Evolutionary conservation across 2,113 vertebrate species (phyloP), one percentile per base, ranked within the genome.

Genomic region (Sporophila hypoxantha): DNA sequence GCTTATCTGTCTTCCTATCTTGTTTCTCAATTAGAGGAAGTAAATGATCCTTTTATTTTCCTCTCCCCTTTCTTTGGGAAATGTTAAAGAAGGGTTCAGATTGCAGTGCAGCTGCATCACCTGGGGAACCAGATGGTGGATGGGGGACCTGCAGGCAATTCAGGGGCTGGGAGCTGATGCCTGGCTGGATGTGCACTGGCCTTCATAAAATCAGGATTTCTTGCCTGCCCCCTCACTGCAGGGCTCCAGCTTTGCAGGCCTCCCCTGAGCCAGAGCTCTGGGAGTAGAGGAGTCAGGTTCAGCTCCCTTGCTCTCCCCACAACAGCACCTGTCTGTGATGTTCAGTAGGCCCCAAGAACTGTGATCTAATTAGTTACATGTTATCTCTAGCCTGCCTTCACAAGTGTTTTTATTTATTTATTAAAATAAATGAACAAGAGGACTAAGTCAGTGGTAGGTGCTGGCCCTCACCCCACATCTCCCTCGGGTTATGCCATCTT

Each of bases 1-100:
- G 86, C 69, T 95, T 94, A 94, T 93, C 92, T 90, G 60, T 84
- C 82, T 94, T 94, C 66, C 94, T 73, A 65, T 78, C 55, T 77
- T 71, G 64, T 87, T 89, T 94, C 71, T 82, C 60, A 88, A 69
- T 89, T 92, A 80, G 80, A 69, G 60, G 60, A 74, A 73, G 86
- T 82, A 85, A 90, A 42, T 55, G 84, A 76, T 88, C 88, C 49
- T 74, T 92, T 85, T 78, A 66, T 94, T 95, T 93, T 91, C 1
- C 0, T 89, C 93, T 94, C 76, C 29, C 7, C 42, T 94, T 94
- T 93, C 84, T 93, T 71, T 82, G 78, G 78, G 92, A 92, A 85
- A 89, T 30, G 82, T 90, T 94, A 90, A 94, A 87, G 93, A 60
- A 89, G 73, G 82, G 87, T 52, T 95, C 11, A 0, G 81, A 10